Conservation (phyloP, 2,797 vertebrate genomes). For the Sarcoramphus papa region DNA sequence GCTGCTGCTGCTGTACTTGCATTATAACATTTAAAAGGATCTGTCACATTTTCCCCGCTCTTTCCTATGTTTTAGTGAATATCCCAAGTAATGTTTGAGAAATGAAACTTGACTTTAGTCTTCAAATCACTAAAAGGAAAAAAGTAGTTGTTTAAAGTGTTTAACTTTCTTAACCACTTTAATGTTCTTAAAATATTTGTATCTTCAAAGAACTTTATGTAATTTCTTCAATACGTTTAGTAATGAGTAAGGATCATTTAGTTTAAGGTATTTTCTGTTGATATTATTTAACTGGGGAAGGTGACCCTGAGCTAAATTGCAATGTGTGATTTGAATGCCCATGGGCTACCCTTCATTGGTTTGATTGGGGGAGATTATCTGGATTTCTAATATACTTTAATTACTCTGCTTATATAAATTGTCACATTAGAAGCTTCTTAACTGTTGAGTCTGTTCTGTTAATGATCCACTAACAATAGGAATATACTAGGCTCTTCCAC, state of each 20-base stretch:
- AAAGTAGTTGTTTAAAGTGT: neutral
- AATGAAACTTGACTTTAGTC: neutral
- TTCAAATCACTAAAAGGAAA: neutral
- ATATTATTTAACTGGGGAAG: constrained; percentile 21
- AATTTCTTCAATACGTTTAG: neutral
- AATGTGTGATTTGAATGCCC: neutral
- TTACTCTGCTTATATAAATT: constrained; percentile 47
- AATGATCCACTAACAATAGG: constrained; percentile 3
- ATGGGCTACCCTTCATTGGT: neutral
- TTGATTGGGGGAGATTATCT: constrained; percentile 43
- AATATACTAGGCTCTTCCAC: constrained; percentile 16
- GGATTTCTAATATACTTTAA: constrained; percentile 52
- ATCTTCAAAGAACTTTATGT: neutral
- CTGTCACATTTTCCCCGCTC: neutral
- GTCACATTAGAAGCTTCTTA: constrained; percentile 44
- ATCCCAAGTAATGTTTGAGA: neutral
- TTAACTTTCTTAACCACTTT: neutral
- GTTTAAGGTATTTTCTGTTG: constrained; percentile 12
- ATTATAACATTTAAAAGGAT: constrained; percentile 13
- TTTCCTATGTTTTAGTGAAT: neutral
- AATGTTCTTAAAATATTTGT: neutral
- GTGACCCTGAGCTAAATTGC: constrained; percentile 47
- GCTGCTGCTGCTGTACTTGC: constrained; percentile 14
- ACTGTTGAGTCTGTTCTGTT: constrained; percentile 28
- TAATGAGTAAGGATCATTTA: neutral